Evolutionary conservation across 2,797 vertebrate species (phyloP).

Genomic region (Sebastes itinus): DNA sequence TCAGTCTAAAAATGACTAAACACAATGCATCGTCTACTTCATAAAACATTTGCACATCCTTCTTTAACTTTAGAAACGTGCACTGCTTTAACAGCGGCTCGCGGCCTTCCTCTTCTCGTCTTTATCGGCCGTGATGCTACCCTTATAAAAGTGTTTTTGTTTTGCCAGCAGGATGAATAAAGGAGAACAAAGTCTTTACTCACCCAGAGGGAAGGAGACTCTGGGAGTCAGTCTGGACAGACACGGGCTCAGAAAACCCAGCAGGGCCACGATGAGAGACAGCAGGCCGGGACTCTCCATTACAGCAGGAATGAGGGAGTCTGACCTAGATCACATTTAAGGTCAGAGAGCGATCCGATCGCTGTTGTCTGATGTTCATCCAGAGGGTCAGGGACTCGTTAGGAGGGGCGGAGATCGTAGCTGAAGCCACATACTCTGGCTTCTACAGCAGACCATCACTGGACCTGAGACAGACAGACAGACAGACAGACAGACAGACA

Average conservation of each 20-base stretch:
- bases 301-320: neutral
- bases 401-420: neutral
- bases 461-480: slow-evolving; percentile 43
- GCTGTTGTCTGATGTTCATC: neutral
- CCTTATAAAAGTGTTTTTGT: neutral
- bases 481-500: neutral
- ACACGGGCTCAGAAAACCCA: slow-evolving; percentile 50
- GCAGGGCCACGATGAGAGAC: slow-evolving; percentile 41
- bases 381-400: slow-evolving; percentile 11
- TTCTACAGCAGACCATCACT: slow-evolving; percentile 52
- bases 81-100: neutral
- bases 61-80: neutral
- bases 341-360: neutral
- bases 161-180: neutral
- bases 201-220: slow-evolving; percentile 77
- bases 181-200: slow-evolving; percentile 33
- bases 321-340: neutral
- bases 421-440: slow-evolving; percentile 48
- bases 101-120: too few species aligned
- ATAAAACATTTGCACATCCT: neutral
- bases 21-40: neutral
- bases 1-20: neutral
- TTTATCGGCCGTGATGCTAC: too few species aligned
- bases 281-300: slow-evolving; percentile 60
- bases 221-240: slow-evolving; percentile 61